Percentiles rank a stretch among this genome's conserved stretches.
Conservation (phyloP, 2,888 invertebrate genomes). For the Lasioglossum oenotherae region DNA sequence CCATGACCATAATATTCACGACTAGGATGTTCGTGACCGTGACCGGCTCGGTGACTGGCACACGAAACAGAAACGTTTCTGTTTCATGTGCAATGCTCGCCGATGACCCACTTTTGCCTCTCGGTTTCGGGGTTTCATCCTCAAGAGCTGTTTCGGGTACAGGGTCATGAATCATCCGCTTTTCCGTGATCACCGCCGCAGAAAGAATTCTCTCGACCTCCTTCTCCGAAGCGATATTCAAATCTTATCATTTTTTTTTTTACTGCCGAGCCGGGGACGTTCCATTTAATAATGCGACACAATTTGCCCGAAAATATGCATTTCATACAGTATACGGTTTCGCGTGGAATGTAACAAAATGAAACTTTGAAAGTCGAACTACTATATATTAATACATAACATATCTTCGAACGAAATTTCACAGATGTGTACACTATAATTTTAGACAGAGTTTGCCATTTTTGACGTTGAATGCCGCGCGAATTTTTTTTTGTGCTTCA, state of each 20-base stretch:
- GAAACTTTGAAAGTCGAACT: not conserved
- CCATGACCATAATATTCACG: slow-evolving; percentile 54
- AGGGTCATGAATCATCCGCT: slow-evolving; percentile 53
- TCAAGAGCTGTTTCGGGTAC: slow-evolving; percentile 61
- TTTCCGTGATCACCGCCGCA: slow-evolving; percentile 33
- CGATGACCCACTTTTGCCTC: slow-evolving; percentile 72
- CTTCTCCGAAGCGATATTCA: slow-evolving; percentile 4
- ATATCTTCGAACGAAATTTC: too few species aligned
- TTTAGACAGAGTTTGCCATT: not conserved
- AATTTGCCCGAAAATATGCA: not conserved
- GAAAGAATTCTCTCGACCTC: slow-evolving; percentile 34
- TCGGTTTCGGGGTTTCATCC: slow-evolving; percentile 57
- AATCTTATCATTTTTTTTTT: not conserved
- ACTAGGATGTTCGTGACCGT: slow-evolving; percentile 60
- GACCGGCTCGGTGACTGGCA: slow-evolving; percentile 69
- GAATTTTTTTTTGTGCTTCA: too few species aligned
- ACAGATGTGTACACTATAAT: too few species aligned
- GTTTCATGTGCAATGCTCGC: slow-evolving; percentile 52
- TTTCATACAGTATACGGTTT: not conserved
- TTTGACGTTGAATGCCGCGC: not conserved
- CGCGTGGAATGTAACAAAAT: not conserved
- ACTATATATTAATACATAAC: not conserved
- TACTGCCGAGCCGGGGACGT: not conserved
- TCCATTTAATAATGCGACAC: not conserved
- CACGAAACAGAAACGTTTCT: slow-evolving; percentile 52